Base-by-base conservation (phyloP, 2,113 vertebrate species). In the Rhombomys opimus region DNA sequence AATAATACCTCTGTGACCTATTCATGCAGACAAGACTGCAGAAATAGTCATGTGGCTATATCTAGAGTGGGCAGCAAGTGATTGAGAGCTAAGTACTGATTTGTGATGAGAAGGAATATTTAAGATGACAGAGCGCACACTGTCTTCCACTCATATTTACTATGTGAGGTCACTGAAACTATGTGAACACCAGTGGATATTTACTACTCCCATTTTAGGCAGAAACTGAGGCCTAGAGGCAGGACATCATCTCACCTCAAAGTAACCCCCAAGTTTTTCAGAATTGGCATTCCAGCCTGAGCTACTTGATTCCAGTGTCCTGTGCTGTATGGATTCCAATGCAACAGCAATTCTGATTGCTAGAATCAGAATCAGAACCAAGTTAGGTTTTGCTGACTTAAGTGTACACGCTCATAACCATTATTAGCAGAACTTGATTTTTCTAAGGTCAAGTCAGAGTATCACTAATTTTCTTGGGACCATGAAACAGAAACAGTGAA, bases 141-240 rank as follows among this genome's bases (percentile, higher is more conserved):
- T 89, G 63, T 63, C 57, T 70, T 63, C 54, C 5, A 92, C 32
- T 89, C 41, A 72, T 25, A 82, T 22, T 87, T 81, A 72, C 89
- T 68, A 30, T 4, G 30, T 91, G 22, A 89, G 18, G 11, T 89
- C 63, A 75, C 35, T 61, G 41, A 84, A 75, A 54, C 54, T 25
- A 82, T 15, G 81, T 94, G 57, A 73, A 63, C 73, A 32, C 54
- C 5, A 73, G 22, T 95, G 65, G 89, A 10, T 96, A 77, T 54
- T 96, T 93, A 82, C 63, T 94, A 75, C 84, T 90, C 46, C 73
- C 11, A 75, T 80, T 95, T 97, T 91, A 70, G 25, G 77, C 35
- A 77, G 46, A 52, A 52, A 50, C 12, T 2, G 13, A 50, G 68
- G 80, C 41, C 82, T 75, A 94, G 84, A 90, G 23, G 20, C 46